A percentile compares a stretch with the other conserved stretches of the same genome.
These are phyloP conservation scores for Leptinotarsa haldemani DNA, from an alignment of 2,888 invertebrate species.

Conservation along the genomic window DNA sequence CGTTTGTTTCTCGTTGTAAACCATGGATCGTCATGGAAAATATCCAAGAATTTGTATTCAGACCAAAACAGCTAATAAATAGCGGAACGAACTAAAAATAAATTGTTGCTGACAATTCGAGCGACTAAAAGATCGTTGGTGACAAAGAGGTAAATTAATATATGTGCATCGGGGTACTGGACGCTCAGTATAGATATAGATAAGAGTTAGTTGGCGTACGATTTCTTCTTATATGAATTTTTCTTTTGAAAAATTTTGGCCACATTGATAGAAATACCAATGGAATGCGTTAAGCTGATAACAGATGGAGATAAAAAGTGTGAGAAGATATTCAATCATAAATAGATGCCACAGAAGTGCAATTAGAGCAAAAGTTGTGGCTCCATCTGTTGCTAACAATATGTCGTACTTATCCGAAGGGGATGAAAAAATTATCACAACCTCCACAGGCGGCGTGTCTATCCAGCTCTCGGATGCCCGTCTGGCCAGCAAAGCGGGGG, in stretches of 20 bases:
- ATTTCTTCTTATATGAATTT: too few relatives aligned
- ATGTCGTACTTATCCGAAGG: slow-evolving; percentile 18
- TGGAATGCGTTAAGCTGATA: not conserved
- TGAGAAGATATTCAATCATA: too few relatives aligned
- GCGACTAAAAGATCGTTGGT: not conserved
- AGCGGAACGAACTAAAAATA: slow-evolving; percentile 41
- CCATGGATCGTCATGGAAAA: slow-evolving; percentile 25
- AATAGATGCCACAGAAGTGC: too few relatives aligned
- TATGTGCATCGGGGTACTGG: not conserved
- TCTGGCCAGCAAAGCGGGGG: slow-evolving; percentile 87
- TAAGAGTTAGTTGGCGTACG: too few relatives aligned
- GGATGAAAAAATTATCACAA: slow-evolving; percentile 56
- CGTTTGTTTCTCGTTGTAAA: slow-evolving; percentile 5
- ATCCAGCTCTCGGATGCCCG: slow-evolving; percentile 92
- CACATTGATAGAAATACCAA: not conserved
- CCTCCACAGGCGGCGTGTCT: slow-evolving; percentile 88
- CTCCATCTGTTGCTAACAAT: slow-evolving; percentile 3
- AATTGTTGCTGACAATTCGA: slow-evolving; percentile 28
- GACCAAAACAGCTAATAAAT: slow-evolving; percentile 35
- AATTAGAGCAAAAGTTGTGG: not conserved
- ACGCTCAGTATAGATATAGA: not conserved
- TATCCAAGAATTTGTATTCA: slow-evolving; percentile 29
- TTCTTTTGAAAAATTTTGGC: too few relatives aligned
- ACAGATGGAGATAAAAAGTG: too few relatives aligned
- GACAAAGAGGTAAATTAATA: not conserved